Percentiles rank a stretch among this genome's conserved stretches.
Conservation (phyloP, 92 coral and sea anemone genomes). For the Metridium senile region DNA sequence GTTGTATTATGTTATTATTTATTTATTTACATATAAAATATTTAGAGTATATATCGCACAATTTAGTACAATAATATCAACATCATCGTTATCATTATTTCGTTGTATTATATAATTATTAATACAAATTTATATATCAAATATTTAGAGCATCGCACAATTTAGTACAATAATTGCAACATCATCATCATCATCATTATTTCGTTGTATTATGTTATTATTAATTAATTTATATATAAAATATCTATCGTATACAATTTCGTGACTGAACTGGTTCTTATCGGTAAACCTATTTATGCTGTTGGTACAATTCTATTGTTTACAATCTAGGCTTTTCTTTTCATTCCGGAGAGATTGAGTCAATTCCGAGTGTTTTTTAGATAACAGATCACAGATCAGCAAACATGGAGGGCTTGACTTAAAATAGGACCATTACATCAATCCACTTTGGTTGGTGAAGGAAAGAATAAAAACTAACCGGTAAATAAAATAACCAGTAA, state of each 20-base stretch:
- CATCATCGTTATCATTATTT: no score
- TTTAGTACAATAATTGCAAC: not conserved
- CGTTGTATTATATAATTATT: no score
- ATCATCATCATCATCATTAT: not conserved
- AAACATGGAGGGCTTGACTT: slow-evolving; percentile 14
- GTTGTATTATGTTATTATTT: no score
- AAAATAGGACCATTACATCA: not conserved
- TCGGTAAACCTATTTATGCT: slow-evolving; percentile 19
- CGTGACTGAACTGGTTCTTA: slow-evolving; percentile 31
- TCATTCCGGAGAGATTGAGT: slow-evolving; percentile 31
- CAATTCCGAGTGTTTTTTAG: slow-evolving; percentile 39
- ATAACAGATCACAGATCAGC: slow-evolving; percentile 41
- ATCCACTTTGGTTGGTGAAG: not conserved
- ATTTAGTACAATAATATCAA: no score
- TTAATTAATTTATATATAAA: no score
- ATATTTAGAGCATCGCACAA: no score
- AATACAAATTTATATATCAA: no score
- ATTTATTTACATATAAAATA: no score
- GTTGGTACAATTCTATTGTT: slow-evolving; percentile 27
- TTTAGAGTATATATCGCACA: no score
- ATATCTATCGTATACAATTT: no score
- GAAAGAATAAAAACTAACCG: not conserved
- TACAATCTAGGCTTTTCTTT: slow-evolving; percentile 27
- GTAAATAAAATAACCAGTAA: no score
- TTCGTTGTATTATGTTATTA: not conserved